Base-by-base conservation (phyloP, 2,113 vertebrate species). In the Pyrgilauda ruficollis region DNA sequence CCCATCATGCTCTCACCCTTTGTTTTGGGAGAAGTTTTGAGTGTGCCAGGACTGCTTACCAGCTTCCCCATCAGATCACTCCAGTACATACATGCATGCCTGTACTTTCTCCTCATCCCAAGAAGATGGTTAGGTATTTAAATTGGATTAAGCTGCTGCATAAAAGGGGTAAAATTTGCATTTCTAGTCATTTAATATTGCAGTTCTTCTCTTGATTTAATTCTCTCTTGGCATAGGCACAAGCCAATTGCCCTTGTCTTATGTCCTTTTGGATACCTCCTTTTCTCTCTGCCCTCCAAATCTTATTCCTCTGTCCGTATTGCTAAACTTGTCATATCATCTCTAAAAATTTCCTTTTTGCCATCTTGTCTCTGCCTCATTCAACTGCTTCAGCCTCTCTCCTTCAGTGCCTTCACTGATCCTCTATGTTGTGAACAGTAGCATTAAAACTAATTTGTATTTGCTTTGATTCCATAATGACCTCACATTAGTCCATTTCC, bases 391-490 rank as follows among this genome's bases (percentile, higher is more conserved):
- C 15, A 24, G 37, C 8, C 41, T 64, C 21, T 84, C 22, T 75
- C 24, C 31, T 87, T 89, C 41, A 49, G 0, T 62, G 33, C 35
- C 43, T 78, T 74, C 64, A 18, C 39, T 56, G 61, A 52, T 13
- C 19, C 61, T 68, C 28, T 46, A 4, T 81, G 46, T 72, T 79
- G 53, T 84, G 53, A 95, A 61, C 53, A 66, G 31, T 33, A 52
- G n/a, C 53, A 68, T 72, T 92, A n/a, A 84, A 94, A 84, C 49
- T 61, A 59, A 63, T 93, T 77, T 77, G 41, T 80, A 39, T 93
- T 94, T 91, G n/a, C 62, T 49, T 77, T 89, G 37, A 58, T 89
- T 87, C 64, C 13, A 6, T 84, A 92, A 85, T 56, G 69, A 84
- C 62, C 64, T 89, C 41, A 26, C 24, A 11, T 90, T 27, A 87